These are phyloP conservation scores for Rousettus leschenaultii DNA, from an alignment of 2,113 vertebrate genomes.

Conservation along the genomic window DNA sequence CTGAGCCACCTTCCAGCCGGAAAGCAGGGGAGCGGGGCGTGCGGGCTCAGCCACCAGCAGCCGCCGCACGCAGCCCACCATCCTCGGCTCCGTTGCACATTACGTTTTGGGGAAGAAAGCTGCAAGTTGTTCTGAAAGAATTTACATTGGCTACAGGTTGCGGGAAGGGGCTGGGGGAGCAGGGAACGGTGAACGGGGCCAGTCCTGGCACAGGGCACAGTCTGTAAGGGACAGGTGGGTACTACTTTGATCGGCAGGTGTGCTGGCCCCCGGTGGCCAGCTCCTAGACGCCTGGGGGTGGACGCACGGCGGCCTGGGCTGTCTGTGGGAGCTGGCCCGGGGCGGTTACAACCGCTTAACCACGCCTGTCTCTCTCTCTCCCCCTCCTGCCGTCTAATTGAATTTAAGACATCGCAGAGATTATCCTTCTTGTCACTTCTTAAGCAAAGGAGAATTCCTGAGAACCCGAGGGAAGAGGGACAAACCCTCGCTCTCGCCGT, in stretches of 20 bases:
- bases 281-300: not conserved
- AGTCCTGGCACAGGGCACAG: no score
- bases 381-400: not conserved
- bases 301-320: not conserved
- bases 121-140: not conserved
- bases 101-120: not conserved
- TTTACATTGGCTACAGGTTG: not conserved
- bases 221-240: not conserved
- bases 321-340: not conserved
- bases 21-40: no score
- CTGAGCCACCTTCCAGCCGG: not conserved
- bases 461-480: not conserved
- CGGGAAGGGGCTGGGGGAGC: not conserved
- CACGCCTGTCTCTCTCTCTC: not conserved
- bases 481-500: not conserved
- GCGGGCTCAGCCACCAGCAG: not conserved
- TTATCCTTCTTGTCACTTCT: not conserved
- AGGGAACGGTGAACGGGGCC: not conserved
- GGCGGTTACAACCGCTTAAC: not conserved
- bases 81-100: no score
- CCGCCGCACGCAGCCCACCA: not conserved
- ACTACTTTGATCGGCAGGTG: not conserved
- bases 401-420: not conserved
- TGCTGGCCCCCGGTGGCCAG: not conserved
- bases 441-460: slow-evolving; percentile 34